phyloP scores from a whole-genome alignment of 64 coral and sea anemone species.

The Stichodactyla helianthus region DNA sequence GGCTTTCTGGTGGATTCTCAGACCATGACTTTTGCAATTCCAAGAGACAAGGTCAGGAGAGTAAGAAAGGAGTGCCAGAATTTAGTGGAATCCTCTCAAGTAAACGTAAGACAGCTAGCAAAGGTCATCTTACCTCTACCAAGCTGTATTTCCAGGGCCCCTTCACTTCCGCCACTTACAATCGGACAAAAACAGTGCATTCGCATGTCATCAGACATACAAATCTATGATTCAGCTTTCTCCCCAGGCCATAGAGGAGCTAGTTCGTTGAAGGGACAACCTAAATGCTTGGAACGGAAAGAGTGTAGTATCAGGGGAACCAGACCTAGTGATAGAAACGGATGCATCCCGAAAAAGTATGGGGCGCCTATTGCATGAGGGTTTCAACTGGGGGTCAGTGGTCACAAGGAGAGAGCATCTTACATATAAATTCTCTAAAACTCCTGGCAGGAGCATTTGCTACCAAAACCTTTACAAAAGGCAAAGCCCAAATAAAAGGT shows the following conservation, averaged over 20 bases:
- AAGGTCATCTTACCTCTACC: slow-evolving; percentile 15
- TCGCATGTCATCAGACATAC: not conserved
- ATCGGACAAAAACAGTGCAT: slow-evolving; percentile 12
- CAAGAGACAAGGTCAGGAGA: slow-evolving; percentile 22
- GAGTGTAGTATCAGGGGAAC: not conserved
- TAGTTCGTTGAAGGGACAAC: not conserved
- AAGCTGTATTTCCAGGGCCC: slow-evolving; percentile 38
- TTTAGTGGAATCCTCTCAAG: not conserved
- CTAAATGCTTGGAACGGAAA: not conserved
- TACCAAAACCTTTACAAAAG: slow-evolving; percentile 45
- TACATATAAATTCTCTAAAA: slow-evolving; percentile 54
- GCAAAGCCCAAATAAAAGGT: slow-evolving; percentile 32
- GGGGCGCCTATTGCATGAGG: not conserved
- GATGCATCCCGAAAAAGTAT: slow-evolving; percentile 11
- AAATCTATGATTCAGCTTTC: slow-evolving; percentile 2
- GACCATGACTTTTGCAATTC: not conserved
- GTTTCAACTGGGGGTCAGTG: not conserved
- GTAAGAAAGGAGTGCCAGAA: not conserved
- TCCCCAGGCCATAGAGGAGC: not conserved
- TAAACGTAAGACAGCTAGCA: slow-evolving; percentile 11
- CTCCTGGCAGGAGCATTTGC: slow-evolving; percentile 51
- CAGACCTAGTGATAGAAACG: slow-evolving; percentile 10
- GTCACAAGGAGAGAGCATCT: slow-evolving; percentile 36
- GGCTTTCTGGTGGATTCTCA: slow-evolving; percentile 25
- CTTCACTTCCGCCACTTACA: slow-evolving; percentile 41